These are phyloP conservation scores for Ptychochromis oligacanthus DNA, from an alignment of 2,113 vertebrate genomes.

Conservation along the genomic window DNA sequence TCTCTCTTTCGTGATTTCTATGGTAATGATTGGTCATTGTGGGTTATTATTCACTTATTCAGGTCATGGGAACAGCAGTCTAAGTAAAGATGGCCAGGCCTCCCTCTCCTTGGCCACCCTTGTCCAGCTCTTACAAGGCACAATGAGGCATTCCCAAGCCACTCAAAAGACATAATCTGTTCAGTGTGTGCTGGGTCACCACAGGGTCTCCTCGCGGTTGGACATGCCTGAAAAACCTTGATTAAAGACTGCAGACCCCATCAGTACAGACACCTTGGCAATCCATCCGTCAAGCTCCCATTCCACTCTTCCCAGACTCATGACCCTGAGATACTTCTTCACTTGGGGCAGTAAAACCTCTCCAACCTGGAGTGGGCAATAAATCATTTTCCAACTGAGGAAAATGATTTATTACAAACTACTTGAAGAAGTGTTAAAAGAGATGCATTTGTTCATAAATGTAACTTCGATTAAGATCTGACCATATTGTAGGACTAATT, in stretches of 20 bases:
- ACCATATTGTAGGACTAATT: neutral
- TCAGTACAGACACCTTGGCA: neutral
- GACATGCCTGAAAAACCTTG: neutral
- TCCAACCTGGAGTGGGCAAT: neutral
- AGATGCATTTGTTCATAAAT: neutral
- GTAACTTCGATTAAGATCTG: neutral
- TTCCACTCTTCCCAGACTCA: neutral
- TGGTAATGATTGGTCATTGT: neutral
- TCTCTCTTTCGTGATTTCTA: neutral
- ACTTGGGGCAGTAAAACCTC: neutral
- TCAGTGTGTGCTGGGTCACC: neutral
- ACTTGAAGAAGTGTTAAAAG: too few relatives aligned
- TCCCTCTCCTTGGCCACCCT: neutral
- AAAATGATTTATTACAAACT: too few relatives aligned
- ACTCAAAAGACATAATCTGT: too few relatives aligned
- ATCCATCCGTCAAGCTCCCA: rapidly evolving
- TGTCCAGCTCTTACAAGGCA: too few relatives aligned
- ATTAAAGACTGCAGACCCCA: neutral
- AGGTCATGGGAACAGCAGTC: neutral
- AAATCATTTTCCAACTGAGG: neutral
- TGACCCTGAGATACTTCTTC: neutral
- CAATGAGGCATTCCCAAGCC: too few relatives aligned
- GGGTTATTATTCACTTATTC: too few relatives aligned
- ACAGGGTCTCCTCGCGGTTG: neutral
- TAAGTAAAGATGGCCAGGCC: neutral